Evolutionary conservation across 1,140 invertebrate genomes (phyloP).

Genomic region (Halyomorpha halys): DNA sequence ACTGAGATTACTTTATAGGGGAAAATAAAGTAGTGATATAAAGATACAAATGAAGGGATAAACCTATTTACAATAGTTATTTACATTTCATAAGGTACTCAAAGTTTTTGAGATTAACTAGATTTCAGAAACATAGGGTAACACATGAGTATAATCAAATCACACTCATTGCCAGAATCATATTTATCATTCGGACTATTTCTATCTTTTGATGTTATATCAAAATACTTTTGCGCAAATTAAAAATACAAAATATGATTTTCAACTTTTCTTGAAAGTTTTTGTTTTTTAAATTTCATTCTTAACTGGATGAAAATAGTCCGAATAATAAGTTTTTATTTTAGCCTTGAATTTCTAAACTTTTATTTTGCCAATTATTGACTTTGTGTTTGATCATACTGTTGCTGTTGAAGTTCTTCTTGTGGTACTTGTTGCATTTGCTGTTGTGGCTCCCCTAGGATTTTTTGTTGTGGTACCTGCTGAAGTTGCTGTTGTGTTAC

Average conservation of each 20-base stretch:
- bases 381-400: not conserved
- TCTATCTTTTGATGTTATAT: slow-evolving; percentile 9
- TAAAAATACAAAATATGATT: not conserved
- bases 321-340: slow-evolving; percentile 7
- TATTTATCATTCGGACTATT: slow-evolving; percentile 9
- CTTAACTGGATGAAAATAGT: slow-evolving; percentile 9
- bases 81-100: slow-evolving; percentile 4
- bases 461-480: not conserved
- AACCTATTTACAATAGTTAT: slow-evolving; percentile 17
- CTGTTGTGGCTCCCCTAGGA: not conserved
- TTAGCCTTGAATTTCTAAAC: not conserved
- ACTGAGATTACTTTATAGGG: no score
- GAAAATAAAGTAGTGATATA: no score
- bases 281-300: not conserved
- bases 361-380: not conserved
- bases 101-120: not conserved
- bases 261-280: not conserved
- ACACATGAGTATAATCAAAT: not conserved
- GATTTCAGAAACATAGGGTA: not conserved
- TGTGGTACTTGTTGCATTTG: not conserved
- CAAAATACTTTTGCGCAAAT: not conserved
- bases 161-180: not conserved
- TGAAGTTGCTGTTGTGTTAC: not conserved
- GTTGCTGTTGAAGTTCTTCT: not conserved
- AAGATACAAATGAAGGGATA: not conserved